Percentiles rank a stretch among this genome's conserved stretches.
These are phyloP conservation scores for Calonectris borealis DNA, from an alignment of 2,113 vertebrate genomes.

Conservation along the genomic window DNA sequence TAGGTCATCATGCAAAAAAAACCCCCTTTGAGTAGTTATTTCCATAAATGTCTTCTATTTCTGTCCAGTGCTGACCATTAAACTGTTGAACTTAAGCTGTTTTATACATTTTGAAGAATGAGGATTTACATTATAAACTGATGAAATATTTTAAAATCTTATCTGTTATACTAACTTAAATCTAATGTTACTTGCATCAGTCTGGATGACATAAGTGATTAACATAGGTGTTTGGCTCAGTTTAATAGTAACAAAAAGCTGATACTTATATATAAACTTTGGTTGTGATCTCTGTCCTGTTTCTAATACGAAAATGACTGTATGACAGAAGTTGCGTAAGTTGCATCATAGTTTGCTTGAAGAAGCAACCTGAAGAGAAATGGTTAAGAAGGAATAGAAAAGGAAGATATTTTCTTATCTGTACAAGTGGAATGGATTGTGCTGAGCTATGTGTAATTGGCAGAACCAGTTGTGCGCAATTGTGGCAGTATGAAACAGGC, in stretches of 20 bases:
- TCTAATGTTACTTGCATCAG: background rate
- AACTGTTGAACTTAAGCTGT: constrained; percentile 37
- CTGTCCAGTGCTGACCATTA: constrained; percentile 34
- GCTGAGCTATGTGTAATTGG: background rate
- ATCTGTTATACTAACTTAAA: background rate
- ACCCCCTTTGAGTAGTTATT: background rate
- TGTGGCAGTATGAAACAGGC: background rate
- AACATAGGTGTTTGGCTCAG: background rate
- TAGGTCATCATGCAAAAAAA: background rate
- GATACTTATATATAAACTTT: background rate
- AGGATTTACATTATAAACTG: constrained; percentile 9
- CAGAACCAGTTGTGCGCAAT: background rate
- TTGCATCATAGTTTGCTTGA: background rate
- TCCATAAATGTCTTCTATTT: constrained; percentile 47
- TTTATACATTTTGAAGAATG: background rate
- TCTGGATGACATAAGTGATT: background rate
- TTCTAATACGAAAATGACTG: background rate
- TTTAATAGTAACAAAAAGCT: background rate
- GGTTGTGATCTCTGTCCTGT: background rate
- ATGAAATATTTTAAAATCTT: constrained; percentile 2
- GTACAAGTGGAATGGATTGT: background rate
- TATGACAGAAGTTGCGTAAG: background rate
- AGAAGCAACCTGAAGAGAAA: background rate
- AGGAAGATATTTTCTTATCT: background rate
- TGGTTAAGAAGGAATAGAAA: background rate